Percentiles rank a stretch among this genome's conserved stretches.
Evolutionary conservation across 2,113 vertebrate species (phyloP).

Genomic region (Condylura cristata): DNA sequence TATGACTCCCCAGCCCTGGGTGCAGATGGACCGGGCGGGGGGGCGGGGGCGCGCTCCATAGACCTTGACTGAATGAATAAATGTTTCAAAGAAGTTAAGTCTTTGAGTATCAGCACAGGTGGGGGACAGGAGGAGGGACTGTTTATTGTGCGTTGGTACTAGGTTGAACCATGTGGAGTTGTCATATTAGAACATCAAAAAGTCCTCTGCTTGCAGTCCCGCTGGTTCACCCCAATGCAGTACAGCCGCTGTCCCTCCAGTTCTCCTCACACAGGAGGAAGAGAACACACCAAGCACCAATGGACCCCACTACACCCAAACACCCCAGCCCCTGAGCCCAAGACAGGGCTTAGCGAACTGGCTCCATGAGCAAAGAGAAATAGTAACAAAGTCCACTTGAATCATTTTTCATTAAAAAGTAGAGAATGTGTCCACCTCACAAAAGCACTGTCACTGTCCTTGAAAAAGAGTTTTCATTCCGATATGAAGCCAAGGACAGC

Average conservation of each 20-base stretch:
- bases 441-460: background rate
- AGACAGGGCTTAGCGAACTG: background rate
- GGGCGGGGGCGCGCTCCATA: background rate
- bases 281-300: too few species aligned
- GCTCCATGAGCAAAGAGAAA: background rate
- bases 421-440: background rate
- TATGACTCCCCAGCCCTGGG: background rate
- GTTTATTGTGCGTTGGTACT: background rate
- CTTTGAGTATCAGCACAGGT: background rate
- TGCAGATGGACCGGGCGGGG: background rate
- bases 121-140: background rate
- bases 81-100: background rate
- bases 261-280: background rate
- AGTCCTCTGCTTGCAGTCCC: background rate
- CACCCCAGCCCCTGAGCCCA: background rate
- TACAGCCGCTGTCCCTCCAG: background rate
- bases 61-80: background rate
- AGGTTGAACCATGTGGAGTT: background rate
- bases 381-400: background rate
- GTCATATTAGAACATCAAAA: background rate
- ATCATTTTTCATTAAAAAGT: background rate
- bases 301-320: background rate
- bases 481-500: fast-evolving
- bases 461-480: background rate
- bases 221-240: background rate